Evolutionary conservation across 2,797 vertebrate species (phyloP).

Genomic region (Todus mexicanus): DNA sequence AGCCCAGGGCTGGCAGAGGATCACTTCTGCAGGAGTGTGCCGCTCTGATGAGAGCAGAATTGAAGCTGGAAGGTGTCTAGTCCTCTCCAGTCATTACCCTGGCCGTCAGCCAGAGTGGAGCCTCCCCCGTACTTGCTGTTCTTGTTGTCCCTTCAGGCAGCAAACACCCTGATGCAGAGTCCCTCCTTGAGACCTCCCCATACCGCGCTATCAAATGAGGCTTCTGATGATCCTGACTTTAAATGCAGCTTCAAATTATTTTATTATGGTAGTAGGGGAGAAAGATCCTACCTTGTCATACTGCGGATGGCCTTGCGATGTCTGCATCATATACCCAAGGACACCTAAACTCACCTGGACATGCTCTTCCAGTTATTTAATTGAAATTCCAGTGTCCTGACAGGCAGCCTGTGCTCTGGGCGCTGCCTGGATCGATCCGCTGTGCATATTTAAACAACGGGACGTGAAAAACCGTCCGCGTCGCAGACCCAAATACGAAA

Average conservation of each 20-base stretch:
- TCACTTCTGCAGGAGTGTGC: not conserved
- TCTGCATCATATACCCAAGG: not conserved
- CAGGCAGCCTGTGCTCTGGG: not conserved
- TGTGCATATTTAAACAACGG: not conserved
- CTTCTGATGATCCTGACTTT: not conserved
- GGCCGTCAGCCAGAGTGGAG: rapidly evolving
- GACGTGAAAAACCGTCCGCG: not conserved
- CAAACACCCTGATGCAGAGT: rapidly evolving
- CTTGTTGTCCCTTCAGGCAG: not conserved
- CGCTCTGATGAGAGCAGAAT: not conserved
- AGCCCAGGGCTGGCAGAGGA: not conserved
- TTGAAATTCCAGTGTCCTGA: not conserved
- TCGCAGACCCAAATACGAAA: not conserved
- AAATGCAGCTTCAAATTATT: not conserved
- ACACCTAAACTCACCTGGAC: not conserved
- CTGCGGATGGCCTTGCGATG: not conserved
- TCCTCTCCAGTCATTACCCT: not conserved
- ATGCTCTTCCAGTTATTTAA: not conserved
- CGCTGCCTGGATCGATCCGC: not conserved
- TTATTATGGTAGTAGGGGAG: too few relatives aligned
- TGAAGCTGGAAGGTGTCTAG: not conserved
- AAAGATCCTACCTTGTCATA: rapidly evolving
- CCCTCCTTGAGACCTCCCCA: not conserved
- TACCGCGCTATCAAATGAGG: rapidly evolving
- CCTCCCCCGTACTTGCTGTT: not conserved